Base-by-base conservation (phyloP, 2,888 invertebrate species). In the Coremacera marginata region DNA sequence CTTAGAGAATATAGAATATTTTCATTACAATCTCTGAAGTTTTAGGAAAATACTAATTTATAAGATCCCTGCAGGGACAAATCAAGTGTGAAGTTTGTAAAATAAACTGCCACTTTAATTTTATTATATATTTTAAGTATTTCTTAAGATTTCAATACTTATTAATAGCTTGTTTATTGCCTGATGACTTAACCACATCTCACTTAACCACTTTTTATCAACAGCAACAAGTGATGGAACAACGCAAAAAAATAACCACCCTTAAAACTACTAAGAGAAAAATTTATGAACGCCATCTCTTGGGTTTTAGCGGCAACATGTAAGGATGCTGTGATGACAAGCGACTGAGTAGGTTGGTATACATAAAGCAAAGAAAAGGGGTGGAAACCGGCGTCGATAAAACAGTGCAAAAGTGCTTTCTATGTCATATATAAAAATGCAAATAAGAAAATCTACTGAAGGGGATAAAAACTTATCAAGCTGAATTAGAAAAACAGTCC, bases 341-440 rank as follows among this genome's bases (percentile, higher is more conserved):
- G 27, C 37, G 5, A 16, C 5, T 51, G 7, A 3, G 25, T 63
- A 25, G 19, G 62, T 19, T 19, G 31, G 11, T 49, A 19, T 44
- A 34, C 9, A 19, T 44, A 34, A 3, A 44, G 22, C 9, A 65
- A 14, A 44, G 8, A 52, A 31, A 74, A 67, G 34, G n/a, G 37
- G 74, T 55, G 67, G 51, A 19, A 51, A 37, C 16, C 14, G 22
- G 65, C 55, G 74, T 65, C 74, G 74, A 34, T 67, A 74, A 74
- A 4, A 67, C 74, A 74, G 74, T 74, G 52, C 52, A 57, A 22
- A 27, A n/a, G 5, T 25, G 22, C 27, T 14, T 37, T 37, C 8
- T 0, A 5, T 16, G 31, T 0, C 3, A 16, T 16, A 49, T 11
- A 62, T 27, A 14, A 37, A 60, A 44, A 60, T 62, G 62, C 60